Evolutionary conservation across 2,113 vertebrate genomes (phyloP), one percentile per base, ranked within the genome.

Genomic region (Rhegmatorhina hoffmannsi): DNA sequence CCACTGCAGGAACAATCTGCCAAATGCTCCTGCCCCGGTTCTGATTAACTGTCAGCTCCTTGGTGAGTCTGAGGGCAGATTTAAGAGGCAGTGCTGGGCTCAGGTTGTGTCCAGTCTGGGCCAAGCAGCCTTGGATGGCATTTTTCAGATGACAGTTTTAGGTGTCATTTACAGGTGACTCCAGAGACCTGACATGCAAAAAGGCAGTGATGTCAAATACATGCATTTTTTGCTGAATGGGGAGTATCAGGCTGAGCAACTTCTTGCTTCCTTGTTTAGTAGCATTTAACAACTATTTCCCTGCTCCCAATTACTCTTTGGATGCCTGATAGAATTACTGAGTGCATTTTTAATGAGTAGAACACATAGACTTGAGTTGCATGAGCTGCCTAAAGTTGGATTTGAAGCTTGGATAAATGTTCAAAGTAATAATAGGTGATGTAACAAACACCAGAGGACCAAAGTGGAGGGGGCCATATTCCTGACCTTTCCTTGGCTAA

Each of bases 161-260:
- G 72, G 11, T 86, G 36, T 58, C 52, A 14, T 9, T 81, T 58
- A 43, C 33, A 78, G n/a, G 14, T 72, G 7, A 34, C n/a, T 80
- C 33, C 43, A 15, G 26, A 74, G 69, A 63, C 29, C 21, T 21
- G 38, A 62, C 19, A 67, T 33, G 38, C 21, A 58, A 58, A 62
- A 78, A 29, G 52, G 43, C 34, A 20, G 44, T 14, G 47, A 43
- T 72, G 67, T 2, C 4, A 68, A 82, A 50, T 31, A 23, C 1
- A 8, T 44, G 3, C 3, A 2, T 5, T 18, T 26, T 40, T 55
- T 62, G 14, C 13, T 17, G 29, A 23, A 33, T 0, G 0, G 11
- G 13, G 10, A 56, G 1, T 38, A 49, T 29, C 28, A 53, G 53
- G 24, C 21, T 14, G 4, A 60, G 12, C 21, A 89, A 60, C 14